Evolutionary conservation across 2,113 vertebrate species (phyloP), one percentile per base, ranked within the genome.

Genomic region (Colius striatus): DNA sequence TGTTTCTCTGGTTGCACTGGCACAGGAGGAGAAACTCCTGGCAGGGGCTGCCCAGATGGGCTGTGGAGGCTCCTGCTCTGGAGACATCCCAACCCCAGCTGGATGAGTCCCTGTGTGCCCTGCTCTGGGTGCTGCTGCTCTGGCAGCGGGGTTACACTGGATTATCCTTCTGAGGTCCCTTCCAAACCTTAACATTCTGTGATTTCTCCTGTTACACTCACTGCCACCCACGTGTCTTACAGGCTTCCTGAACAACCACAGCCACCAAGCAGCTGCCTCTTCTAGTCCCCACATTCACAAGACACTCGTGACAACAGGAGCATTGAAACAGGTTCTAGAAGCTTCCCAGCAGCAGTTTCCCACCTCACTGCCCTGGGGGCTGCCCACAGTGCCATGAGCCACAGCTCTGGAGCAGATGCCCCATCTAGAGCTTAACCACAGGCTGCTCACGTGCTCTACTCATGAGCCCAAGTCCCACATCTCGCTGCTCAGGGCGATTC

Each of bases 401-500:
- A 0, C 23, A 6, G 32, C 10, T 22, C 5, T 2, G 23, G 6
- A 1, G 3, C 7, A 2, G 58, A 25, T 7, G 9, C 27, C 43
- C 70, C 3, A 0, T 10, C 20, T 41, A 26, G 17, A 2, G 25
- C 32, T 6, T 7, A 7, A 2, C 18, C 13, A 5, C 13, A 50
- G 68, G 53, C 48, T 54, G 11, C 62, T 48, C 6, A 5, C 10
- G 2, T 0, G 0, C 61, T 11, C 29, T 7, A 3, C 32, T 23
- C 29, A 2, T 2, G 4, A 22, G 13, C 15, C 15, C 2, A 6
- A 36, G 17, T 4, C 70, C 8, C 29, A 6, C 8, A 21, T 41
- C 63, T 48, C 14, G 3, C 20, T 6, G 7, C 38, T 66, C 0
- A 0, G 23, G 2, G 41, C 3, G 0, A 10, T 2, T 36, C 47